A percentile compares a stretch with the other conserved stretches of the same genome.
These are phyloP conservation scores for Steinernema khuongi DNA, from an alignment of 1,140 invertebrate species.

Conservation along the genomic window DNA sequence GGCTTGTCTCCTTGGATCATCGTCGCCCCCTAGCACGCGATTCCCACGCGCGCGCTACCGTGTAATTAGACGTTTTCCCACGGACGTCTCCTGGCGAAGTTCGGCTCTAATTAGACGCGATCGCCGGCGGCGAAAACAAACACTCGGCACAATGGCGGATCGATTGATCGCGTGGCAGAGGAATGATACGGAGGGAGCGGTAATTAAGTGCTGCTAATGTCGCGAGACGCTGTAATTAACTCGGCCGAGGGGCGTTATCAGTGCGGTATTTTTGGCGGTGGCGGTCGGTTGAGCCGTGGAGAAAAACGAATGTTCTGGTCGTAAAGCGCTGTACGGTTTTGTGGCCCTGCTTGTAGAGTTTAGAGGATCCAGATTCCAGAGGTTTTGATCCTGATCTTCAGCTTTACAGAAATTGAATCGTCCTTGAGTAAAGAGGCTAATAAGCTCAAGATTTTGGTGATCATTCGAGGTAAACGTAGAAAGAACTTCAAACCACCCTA, in stretches of 20 bases:
- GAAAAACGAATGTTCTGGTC: too few relatives aligned
- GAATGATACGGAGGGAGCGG: background rate
- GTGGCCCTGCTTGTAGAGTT: too few relatives aligned
- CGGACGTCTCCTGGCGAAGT: background rate
- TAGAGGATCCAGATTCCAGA: too few relatives aligned
- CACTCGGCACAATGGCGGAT: background rate
- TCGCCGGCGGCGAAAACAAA: background rate
- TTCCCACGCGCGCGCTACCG: constrained; percentile 13
- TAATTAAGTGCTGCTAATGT: constrained; percentile 6
- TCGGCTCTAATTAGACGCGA: background rate
- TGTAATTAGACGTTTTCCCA: constrained; percentile 13
- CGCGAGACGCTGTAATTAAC: background rate
- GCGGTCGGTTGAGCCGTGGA: background rate
- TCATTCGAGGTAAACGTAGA: too few relatives aligned
- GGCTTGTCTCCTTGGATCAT: too few relatives aligned
- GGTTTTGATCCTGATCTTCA: too few relatives aligned
- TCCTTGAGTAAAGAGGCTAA: too few relatives aligned
- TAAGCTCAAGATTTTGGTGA: too few relatives aligned
- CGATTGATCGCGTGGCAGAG: background rate
- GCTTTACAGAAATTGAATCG: too few relatives aligned
- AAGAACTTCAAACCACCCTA: too few relatives aligned
- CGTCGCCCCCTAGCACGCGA: too few relatives aligned
- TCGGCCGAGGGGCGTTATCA: background rate
- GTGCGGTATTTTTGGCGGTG: background rate
- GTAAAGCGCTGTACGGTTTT: too few relatives aligned